Base-by-base conservation (phyloP, 2,888 invertebrate species). In the Itoplectis maculator region DNA sequence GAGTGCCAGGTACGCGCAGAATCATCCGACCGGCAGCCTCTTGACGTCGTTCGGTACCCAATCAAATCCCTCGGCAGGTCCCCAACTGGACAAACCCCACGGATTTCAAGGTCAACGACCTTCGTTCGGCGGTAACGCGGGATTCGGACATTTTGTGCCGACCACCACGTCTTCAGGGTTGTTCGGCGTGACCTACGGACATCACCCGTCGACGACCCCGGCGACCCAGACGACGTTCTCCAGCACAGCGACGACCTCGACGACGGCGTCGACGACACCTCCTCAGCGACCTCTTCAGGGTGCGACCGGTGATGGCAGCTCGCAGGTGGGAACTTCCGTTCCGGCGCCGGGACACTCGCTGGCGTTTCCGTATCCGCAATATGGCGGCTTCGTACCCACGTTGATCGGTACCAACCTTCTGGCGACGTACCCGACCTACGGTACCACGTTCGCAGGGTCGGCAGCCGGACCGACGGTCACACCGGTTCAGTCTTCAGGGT, bases 301-400 rank as follows among this genome's bases (percentile, higher is more conserved):
- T 4, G 51, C 75, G 1, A 86, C 76, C 40, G 85, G 68, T 15
- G 85, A 87, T 5, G 88, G 86, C 13, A 87, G 65, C 13, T 77
- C 84, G 0, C 90, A 88, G 76, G 56, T 81, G 5, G 85, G 82
- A 11, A 80, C 82, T 13, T 81, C 82, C 2, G 61, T 85, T 35
- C 82, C 89, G 0, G 63, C 81, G 37, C 80, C 87, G 0, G 72
- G 59, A 70, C 73, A 79, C 82, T 1, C 85, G 23, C 9, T 79
- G 6, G 51, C 59, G 4, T 68, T 69, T 42, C 79, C 70, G 3
- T 87, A 89, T 51, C 87, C 90, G 4, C 86, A 89, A 13, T 91
- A 90, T 65, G 88, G 88, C n/a, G 88, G 91, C 35, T 90, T 91
- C 66, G 85, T 91, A 11, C 92, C 92, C 0, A 88, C 86, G 9